Evolutionary conservation across 2,888 invertebrate genomes (phyloP).

Genomic region (Ferrisia virgata): DNA sequence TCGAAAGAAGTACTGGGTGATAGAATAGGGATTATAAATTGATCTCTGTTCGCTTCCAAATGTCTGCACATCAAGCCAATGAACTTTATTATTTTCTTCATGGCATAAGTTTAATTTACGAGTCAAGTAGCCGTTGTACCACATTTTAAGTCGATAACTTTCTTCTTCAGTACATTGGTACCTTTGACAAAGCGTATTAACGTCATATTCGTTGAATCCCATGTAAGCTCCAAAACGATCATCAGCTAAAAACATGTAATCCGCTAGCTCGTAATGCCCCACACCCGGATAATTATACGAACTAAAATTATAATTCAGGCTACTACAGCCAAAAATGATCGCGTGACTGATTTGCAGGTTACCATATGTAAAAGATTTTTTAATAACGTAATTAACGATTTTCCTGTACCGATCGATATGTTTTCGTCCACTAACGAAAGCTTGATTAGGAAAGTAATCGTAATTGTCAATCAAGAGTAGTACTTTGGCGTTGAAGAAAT

Average conservation of each 20-base stretch:
- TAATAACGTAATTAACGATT: neutral
- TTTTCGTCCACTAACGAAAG: neutral
- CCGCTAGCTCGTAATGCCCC: neutral
- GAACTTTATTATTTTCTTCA: neutral
- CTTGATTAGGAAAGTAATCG: neutral
- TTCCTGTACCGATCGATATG: neutral
- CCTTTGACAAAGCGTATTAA: neutral
- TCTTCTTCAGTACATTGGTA: neutral
- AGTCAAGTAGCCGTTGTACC: neutral
- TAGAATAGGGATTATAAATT: neutral
- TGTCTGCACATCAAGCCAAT: neutral
- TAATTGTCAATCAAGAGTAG: neutral
- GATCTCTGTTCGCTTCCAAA: neutral
- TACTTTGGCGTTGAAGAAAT: neutral
- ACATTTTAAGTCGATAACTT: neutral
- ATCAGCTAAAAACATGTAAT: neutral
- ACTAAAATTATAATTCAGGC: neutral
- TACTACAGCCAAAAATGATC: neutral
- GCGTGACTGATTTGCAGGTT: neutral
- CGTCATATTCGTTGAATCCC: neutral
- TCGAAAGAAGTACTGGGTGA: neutral
- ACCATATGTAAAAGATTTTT: neutral
- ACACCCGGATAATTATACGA: neutral
- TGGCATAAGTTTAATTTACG: neutral
- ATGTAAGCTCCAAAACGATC: neutral